phyloP scores from a whole-genome alignment of 1,140 invertebrate genomes.

The Drosophila truncata region DNA sequence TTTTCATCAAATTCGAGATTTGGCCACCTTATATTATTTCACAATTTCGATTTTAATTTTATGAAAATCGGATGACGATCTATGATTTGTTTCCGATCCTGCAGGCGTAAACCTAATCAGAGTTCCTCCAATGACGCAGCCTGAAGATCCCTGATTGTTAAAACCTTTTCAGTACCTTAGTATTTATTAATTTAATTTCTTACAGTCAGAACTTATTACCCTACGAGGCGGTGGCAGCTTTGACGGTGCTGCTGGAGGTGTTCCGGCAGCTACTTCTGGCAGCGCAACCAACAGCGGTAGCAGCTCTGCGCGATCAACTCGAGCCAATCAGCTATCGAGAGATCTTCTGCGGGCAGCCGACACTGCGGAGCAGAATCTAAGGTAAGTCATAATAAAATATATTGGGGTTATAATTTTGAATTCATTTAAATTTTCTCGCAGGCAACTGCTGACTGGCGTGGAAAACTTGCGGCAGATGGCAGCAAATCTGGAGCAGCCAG shows the following conservation, averaged over 20 bases:
- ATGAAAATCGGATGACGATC: no score
- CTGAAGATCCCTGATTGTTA: no score
- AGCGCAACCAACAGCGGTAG: conserved; percentile 64
- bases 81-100: no score
- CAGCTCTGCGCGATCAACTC: conserved; percentile 66
- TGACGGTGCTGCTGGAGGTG: conserved; percentile 51
- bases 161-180: background rate
- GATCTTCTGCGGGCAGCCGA: conserved; percentile 88
- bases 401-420: background rate
- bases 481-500: conserved; percentile 68
- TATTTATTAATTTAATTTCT: background rate
- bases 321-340: conserved; percentile 76
- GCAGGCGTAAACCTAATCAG: no score
- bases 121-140: no score
- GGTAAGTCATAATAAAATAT: conserved; percentile 78
- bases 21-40: no score
- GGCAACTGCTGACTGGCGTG: conserved; percentile 89
- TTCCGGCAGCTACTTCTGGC: conserved; percentile 31
- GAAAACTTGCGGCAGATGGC: conserved; percentile 88
- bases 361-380: conserved; percentile 88
- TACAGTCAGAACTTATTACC: conserved; percentile 80
- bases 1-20: no score
- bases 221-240: conserved; percentile 85
- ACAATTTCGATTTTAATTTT: no score
- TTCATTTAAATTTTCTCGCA: conserved; percentile 52